A percentile compares a stretch with the other conserved stretches of the same genome.
Conservation (phyloP, 2,113 vertebrate species). For the Mungos mungo region DNA sequence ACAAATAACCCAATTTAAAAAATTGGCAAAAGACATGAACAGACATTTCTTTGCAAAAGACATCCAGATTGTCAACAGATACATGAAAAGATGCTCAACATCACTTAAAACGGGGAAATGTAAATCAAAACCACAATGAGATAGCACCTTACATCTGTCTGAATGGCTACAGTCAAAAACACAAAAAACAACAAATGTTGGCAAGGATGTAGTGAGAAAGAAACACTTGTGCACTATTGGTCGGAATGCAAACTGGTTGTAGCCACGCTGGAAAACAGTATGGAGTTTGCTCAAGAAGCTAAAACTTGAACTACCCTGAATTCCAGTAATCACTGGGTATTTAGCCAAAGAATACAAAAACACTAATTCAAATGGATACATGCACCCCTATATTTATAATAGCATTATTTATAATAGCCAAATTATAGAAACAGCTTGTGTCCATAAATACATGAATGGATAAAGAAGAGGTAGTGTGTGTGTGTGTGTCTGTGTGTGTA, state of each 20-base stretch:
- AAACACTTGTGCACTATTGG: too few species aligned
- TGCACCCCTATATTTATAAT: background rate
- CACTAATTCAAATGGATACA: background rate
- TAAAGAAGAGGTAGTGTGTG: background rate
- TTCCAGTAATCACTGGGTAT: background rate
- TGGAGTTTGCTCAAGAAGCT: background rate
- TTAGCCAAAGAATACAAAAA: background rate
- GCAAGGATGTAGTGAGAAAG: too few species aligned
- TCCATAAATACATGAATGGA: background rate
- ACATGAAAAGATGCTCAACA: too few species aligned
- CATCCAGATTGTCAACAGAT: background rate
- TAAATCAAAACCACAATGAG: too few species aligned
- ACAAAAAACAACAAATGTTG: too few species aligned
- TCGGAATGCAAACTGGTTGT: background rate
- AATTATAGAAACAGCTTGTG: background rate
- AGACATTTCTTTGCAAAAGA: background rate
- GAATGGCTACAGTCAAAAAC: too few species aligned
- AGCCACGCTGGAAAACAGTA: background rate
- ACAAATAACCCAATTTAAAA: background rate
- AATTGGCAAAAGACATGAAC: background rate
- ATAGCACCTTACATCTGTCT: too few species aligned
- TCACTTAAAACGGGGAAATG: too few species aligned
- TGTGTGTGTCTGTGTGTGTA: too few species aligned
- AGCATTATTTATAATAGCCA: background rate
- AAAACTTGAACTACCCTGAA: background rate